A percentile compares a stretch with the other conserved stretches of the same genome.
Conservation (phyloP, 2,888 invertebrate genomes). For the Icerya purchasi region DNA sequence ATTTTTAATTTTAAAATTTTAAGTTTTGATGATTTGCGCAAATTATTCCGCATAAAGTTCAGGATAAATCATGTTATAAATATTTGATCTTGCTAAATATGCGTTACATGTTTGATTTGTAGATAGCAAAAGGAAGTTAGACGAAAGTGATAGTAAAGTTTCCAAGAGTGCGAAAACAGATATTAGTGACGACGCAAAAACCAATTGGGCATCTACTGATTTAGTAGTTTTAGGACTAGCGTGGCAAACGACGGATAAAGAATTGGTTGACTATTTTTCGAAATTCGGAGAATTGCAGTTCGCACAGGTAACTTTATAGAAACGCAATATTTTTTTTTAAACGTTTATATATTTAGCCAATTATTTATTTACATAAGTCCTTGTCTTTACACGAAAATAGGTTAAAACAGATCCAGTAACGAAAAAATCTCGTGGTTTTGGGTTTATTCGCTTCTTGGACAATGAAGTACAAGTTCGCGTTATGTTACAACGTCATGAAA, state of each 20-base stretch:
- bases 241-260: constrained; percentile 94
- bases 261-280: constrained; percentile 86
- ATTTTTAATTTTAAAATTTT: too few relatives aligned
- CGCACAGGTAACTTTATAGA: constrained; percentile 28
- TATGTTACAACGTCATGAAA: constrained; percentile 80
- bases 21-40: too few relatives aligned
- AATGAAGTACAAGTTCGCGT: constrained; percentile 92
- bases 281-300: constrained; percentile 93
- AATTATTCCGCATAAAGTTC: too few relatives aligned
- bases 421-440: constrained; percentile 73
- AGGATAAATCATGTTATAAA: too few relatives aligned
- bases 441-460: constrained; percentile 87
- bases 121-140: constrained; percentile 82
- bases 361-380: too few relatives aligned
- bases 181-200: constrained; percentile 86
- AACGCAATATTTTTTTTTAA: too few relatives aligned
- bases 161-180: constrained; percentile 44
- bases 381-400: neutral
- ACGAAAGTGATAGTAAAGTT: constrained; percentile 81
- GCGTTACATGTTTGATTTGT: constrained; percentile 18
- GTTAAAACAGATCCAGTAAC: constrained; percentile 11
- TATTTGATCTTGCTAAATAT: too few relatives aligned
- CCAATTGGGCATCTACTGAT: constrained; percentile 79
- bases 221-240: constrained; percentile 92
- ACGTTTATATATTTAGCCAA: too few relatives aligned